phyloP scores from a whole-genome alignment of 2,113 vertebrate genomes.

The Trogon melanurus region DNA sequence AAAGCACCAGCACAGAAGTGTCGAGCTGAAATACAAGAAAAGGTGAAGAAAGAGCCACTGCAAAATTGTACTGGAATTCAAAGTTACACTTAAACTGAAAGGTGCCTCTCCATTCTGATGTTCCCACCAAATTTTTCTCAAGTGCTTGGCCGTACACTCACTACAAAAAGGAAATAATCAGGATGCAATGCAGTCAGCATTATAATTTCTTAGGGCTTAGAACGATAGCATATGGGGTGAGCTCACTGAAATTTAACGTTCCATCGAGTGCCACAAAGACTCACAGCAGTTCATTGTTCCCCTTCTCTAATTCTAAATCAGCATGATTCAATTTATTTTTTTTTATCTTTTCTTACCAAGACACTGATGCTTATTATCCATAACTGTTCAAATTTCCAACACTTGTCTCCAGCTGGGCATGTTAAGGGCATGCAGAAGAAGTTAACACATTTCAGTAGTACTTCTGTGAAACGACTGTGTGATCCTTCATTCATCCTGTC shows the following conservation, averaged over 20 bases:
- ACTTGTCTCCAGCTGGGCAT: not conserved
- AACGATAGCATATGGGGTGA: not conserved
- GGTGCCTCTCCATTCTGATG: not conserved
- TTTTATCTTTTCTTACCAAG: not conserved
- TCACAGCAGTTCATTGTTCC: not conserved
- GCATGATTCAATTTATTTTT: not conserved
- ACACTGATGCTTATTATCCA: not conserved
- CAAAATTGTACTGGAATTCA: not conserved
- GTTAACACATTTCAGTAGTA: not conserved
- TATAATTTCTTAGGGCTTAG: not conserved
- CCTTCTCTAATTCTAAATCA: not conserved
- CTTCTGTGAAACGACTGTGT: slow-evolving; percentile 1
- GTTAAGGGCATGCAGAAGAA: not conserved
- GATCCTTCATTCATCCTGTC: slow-evolving; percentile 26
- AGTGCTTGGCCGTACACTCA: not conserved
- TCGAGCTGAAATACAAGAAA: not conserved
- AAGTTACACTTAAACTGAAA: not conserved
- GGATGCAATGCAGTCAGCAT: not conserved
- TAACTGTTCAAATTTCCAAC: not conserved
- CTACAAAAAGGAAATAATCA: not conserved
- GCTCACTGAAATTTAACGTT: not conserved
- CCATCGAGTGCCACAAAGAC: not conserved
- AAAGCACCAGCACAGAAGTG: not conserved
- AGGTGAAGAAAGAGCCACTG: not conserved
- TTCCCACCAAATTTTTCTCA: not conserved